Percentiles rank a stretch among this genome's conserved stretches.
phyloP scores from a whole-genome alignment of 1,140 invertebrate species.

The Bombus confusus region DNA sequence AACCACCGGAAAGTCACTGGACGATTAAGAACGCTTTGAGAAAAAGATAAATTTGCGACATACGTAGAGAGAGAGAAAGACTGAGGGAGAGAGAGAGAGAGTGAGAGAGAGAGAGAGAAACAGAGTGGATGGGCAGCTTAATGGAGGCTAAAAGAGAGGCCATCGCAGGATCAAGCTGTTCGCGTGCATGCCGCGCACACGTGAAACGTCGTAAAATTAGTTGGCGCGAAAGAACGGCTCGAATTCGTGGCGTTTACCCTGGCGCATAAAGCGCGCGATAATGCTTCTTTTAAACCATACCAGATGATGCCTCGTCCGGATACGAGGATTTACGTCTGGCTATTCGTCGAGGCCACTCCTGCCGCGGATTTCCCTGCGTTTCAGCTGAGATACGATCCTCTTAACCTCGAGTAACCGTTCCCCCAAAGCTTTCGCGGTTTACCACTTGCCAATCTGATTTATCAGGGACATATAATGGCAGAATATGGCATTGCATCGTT shows the following conservation, averaged over 20 bases:
- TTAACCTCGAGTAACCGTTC: background rate
- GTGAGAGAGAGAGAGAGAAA: background rate
- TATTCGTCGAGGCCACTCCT: background rate
- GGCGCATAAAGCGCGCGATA: conserved; percentile 33
- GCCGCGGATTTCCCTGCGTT: conserved; percentile 19
- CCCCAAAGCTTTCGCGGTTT: background rate
- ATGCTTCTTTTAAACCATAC: conserved; percentile 29
- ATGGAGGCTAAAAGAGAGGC: conserved; percentile 1
- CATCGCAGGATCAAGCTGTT: background rate
- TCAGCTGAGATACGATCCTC: conserved; percentile 5
- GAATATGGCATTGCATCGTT: background rate
- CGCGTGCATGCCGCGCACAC: conserved; percentile 16
- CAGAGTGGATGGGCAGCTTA: background rate
- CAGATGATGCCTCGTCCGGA: conserved; percentile 17
- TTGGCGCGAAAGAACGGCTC: conserved; percentile 38
- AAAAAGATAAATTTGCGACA: no score
- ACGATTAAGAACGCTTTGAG: background rate
- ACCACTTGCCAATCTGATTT: conserved; percentile 12
- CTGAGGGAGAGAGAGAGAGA: background rate
- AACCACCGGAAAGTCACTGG: background rate
- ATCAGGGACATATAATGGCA: conserved; percentile 3
- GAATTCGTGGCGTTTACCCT: conserved; percentile 30
- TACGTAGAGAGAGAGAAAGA: no score
- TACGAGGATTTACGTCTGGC: conserved; percentile 30
- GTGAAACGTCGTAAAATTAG: conserved; percentile 40